Base-by-base conservation (phyloP, 2,113 vertebrate genomes). In the Mastomys coucha region DNA sequence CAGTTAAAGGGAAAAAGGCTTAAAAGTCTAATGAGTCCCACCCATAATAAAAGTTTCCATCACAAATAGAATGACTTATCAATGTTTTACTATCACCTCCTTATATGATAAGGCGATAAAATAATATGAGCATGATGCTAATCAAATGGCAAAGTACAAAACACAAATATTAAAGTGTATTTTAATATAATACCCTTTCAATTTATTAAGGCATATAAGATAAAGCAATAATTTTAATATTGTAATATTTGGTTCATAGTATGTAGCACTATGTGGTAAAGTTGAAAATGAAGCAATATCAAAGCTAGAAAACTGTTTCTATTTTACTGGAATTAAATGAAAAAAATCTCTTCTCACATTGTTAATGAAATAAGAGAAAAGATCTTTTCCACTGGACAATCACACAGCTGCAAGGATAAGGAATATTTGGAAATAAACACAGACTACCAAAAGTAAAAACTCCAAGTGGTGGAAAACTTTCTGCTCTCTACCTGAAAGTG, bases 351-450 rank as follows among this genome's bases (percentile, higher is more conserved):
- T 93, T 92, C 92, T 85, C 3, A 73, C 56, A 77, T 85, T 16
- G 4, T 84, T 51, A 85, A 26, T 63, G 31, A 95, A 88, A 76
- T 69, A 86, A 88, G 42, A 91, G 45, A 84, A 89, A 92, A 97
- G 72, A 94, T 17, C 82, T 19, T 13, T 63, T 56, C 16, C 16
- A 8, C 51, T 7, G 36, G 73, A 45, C 20, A 95, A 7, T 28
- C 33, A 76, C 39, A 89, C 12, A 88, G 2, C 67, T 67, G 60
- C 26, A 60, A 60, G 65, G 24, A 86, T 33, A 85, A 88, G 3
- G 24, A 67, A 53, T 70, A 53, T 28, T 49, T 81, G 11, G 22
- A 91, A 85, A 80, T 70, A 51, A 51, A 94, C 42, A 49, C 26
- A 72, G 56, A 42, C 73, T 92, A 28, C 42, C 16, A 75, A 65